phyloP scores from a whole-genome alignment of 2,797 vertebrate genomes.

The Caiman crocodilus region DNA sequence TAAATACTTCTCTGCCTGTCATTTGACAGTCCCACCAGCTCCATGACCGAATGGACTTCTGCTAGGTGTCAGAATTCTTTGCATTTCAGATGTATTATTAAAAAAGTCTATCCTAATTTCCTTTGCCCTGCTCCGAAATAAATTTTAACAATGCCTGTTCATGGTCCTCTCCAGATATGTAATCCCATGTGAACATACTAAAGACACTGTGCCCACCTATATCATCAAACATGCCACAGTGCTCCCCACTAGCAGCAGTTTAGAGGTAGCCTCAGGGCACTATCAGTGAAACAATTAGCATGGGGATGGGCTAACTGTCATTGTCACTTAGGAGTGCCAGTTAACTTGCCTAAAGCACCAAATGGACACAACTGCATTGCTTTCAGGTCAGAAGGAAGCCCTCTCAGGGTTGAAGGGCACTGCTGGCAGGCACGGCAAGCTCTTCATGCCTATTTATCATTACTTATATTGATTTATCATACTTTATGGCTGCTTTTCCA shows the following conservation, averaged over 20 bases:
- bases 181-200: too few species aligned
- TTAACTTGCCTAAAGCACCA: too few species aligned
- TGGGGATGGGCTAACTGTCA: too few species aligned
- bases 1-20: background rate
- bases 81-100: background rate
- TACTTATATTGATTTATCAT: background rate
- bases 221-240: background rate
- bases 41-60: background rate
- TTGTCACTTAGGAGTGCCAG: too few species aligned
- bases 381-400: too few species aligned
- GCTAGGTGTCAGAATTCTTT: background rate
- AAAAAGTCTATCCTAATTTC: background rate
- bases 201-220: background rate
- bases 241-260: too few species aligned
- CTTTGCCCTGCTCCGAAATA: background rate
- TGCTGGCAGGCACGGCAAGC: too few species aligned
- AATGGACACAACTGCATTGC: too few species aligned
- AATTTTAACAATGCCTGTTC: accelerated
- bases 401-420: too few species aligned
- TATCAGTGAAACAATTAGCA: too few species aligned
- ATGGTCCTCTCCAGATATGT: background rate
- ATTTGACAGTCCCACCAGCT: background rate
- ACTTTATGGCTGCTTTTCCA: background rate
- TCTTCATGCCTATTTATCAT: accelerated
- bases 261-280: too few species aligned